Conservation (phyloP, 1,140 invertebrate genomes). For the Tetragonula clypearis region DNA sequence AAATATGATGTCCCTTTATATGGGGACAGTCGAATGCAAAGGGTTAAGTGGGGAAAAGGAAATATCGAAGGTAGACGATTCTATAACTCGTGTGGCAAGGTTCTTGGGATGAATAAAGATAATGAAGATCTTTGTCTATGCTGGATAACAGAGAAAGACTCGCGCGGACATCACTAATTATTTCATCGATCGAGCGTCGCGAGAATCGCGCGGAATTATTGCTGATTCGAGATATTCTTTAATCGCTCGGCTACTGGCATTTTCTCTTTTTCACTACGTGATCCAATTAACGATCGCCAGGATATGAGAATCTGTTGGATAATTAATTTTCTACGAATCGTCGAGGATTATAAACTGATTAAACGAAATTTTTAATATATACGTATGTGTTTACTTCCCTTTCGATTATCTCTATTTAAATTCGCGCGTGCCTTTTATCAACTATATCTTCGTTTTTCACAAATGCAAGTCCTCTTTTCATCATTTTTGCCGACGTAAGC, state of each 20-base stretch:
- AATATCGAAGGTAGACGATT: constrained; percentile 35
- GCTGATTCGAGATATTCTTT: not conserved
- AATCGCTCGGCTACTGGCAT: not conserved
- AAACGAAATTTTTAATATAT: not conserved
- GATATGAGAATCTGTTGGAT: not conserved
- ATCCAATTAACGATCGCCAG: not conserved
- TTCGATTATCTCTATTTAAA: no score
- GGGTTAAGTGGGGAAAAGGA: constrained; percentile 16
- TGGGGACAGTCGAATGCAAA: no score
- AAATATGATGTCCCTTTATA: no score
- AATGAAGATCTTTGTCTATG: constrained; percentile 21
- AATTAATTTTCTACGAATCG: not conserved
- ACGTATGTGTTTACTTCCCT: no score
- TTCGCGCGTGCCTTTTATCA: no score
- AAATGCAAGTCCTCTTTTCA: no score
- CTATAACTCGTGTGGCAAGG: constrained; percentile 49
- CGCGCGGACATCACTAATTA: constrained; percentile 32
- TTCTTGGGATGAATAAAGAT: constrained; percentile 56
- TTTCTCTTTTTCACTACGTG: not conserved
- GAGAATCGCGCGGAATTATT: not conserved
- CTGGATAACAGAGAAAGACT: constrained; percentile 8
- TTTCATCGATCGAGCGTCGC: constrained; percentile 10
- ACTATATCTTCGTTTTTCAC: no score
- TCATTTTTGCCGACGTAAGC: no score
- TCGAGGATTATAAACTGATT: not conserved